phyloP scores from a whole-genome alignment of 2,888 invertebrate genomes.

The Leucoma salicis region DNA sequence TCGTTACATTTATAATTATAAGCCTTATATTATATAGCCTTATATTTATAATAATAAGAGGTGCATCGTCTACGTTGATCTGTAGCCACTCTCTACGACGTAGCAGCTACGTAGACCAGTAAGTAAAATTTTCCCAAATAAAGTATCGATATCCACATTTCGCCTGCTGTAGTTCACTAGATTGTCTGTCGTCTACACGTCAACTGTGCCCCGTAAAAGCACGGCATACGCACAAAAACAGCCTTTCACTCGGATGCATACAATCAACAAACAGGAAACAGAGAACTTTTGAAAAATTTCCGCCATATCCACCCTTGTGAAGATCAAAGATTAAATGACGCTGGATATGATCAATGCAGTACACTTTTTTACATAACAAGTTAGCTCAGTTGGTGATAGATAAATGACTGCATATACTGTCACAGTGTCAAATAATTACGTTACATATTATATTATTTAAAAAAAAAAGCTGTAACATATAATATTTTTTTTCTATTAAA shows the following conservation, averaged over 20 bases:
- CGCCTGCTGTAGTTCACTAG: conserved; percentile 31
- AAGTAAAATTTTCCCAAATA: too few species aligned
- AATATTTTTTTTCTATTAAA: too few species aligned
- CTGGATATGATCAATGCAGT: background rate
- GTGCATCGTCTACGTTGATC: too few species aligned
- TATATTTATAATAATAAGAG: too few species aligned
- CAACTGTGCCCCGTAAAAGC: conserved; percentile 40
- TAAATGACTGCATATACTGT: background rate
- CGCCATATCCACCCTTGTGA: conserved; percentile 66
- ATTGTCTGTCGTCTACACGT: conserved; percentile 23
- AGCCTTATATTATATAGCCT: too few species aligned
- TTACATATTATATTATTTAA: too few species aligned
- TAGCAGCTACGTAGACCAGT: too few species aligned
- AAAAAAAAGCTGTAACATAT: too few species aligned
- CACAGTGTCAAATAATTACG: too few species aligned
- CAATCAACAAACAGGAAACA: conserved; percentile 75
- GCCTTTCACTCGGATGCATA: conserved; percentile 74
- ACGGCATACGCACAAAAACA: conserved; percentile 54
- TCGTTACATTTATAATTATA: too few species aligned
- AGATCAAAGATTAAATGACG: conserved; percentile 46
- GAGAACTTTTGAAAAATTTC: conserved; percentile 76
- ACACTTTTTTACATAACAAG: background rate
- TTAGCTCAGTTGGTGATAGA: background rate
- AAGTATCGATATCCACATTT: too few species aligned
- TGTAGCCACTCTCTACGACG: too few species aligned